These are phyloP conservation scores for Odontocerum albicorne DNA, from an alignment of 2,888 invertebrate genomes.

Conservation along the genomic window DNA sequence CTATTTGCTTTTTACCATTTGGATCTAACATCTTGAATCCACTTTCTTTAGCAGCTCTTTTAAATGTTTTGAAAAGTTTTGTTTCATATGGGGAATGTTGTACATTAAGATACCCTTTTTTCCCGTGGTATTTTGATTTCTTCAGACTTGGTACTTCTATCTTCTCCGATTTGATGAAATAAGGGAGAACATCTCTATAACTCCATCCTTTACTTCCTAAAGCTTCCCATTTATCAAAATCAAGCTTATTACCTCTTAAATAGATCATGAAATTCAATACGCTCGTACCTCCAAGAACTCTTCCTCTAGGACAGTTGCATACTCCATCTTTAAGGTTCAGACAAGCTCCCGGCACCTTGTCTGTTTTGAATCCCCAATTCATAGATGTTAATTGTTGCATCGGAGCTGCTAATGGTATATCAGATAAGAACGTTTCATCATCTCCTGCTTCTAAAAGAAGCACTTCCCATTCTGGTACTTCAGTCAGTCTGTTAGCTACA, in stretches of 20 bases:
- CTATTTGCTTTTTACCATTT: conserved; percentile 64
- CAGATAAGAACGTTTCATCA: conserved; percentile 75
- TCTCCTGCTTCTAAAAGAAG: conserved; percentile 76
- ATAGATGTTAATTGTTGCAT: conserved; percentile 57
- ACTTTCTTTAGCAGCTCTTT: conserved; percentile 66
- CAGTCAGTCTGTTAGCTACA: conserved; percentile 76
- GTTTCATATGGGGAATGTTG: conserved; percentile 66
- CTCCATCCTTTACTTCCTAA: conserved; percentile 82
- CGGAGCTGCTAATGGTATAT: conserved; percentile 73
- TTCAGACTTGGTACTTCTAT: conserved; percentile 59
- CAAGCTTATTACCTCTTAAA: conserved; percentile 73
- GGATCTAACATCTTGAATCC: conserved; percentile 73
- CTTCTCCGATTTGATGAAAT: conserved; percentile 79
- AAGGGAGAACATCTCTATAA: conserved; percentile 69
- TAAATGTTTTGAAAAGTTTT: conserved; percentile 64
- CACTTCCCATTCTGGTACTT: conserved; percentile 67
- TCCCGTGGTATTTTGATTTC: conserved; percentile 67
- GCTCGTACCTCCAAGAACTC: conserved; percentile 70
- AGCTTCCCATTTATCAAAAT: conserved; percentile 81
- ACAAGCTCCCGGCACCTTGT: conserved; percentile 57
- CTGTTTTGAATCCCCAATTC: conserved; percentile 77
- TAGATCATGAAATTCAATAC: conserved; percentile 80
- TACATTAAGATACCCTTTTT: conserved; percentile 68
- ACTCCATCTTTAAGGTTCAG: conserved; percentile 53
- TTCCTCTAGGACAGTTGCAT: conserved; percentile 69